Base-by-base conservation (phyloP, 2,113 vertebrate genomes). In the Dryoscopus gambensis region DNA sequence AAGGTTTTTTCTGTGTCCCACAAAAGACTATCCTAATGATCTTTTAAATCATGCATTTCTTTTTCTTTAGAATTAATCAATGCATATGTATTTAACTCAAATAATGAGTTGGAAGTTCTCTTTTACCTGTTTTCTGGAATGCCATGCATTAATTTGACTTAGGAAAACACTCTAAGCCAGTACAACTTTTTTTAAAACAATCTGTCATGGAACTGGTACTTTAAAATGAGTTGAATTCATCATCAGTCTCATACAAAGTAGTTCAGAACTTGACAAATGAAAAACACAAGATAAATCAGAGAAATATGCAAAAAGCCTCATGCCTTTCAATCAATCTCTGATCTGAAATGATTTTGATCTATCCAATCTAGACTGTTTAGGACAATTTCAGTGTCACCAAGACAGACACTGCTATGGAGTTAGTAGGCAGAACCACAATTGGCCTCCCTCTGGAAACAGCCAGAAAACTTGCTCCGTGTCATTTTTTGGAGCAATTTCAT, bases 1-100 rank as follows among this genome's bases (percentile, higher is more conserved):
- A 90, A 93, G 62, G 49, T 87, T 94, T 95, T 96, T 93, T 67
- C 90, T 92, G 77, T 84, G 77, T 53, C 80, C 90, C 79, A 44
- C 55, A 90, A 81, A 89, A 95, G 55, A 82, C 46, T 84, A n/a
- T 85, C 94, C 59, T 91, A 90, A 95, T 56, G 83, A 82, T 73
- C 44, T 46, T 89, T 75, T 68, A 93, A 94, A 87, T 76, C 42
- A 42, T 39, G 11, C 2, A 10, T 30, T 19, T 70, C 28, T 81
- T 63, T 82, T 63, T 59, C 24, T 15, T 35, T 65, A 67, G 35
- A 92, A 87, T 6, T 30, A 78, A 78, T 35, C n/a, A 11, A 25
- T 94, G 60, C 39, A 5, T 50, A 59, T 55, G 17, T 12, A 78
- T 60, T 96, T 89, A 44, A 86, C 13, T 33, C 40, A 87, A 88